Conservation (phyloP, 2,888 invertebrate species). For the Quadroppia sp. region DNA sequence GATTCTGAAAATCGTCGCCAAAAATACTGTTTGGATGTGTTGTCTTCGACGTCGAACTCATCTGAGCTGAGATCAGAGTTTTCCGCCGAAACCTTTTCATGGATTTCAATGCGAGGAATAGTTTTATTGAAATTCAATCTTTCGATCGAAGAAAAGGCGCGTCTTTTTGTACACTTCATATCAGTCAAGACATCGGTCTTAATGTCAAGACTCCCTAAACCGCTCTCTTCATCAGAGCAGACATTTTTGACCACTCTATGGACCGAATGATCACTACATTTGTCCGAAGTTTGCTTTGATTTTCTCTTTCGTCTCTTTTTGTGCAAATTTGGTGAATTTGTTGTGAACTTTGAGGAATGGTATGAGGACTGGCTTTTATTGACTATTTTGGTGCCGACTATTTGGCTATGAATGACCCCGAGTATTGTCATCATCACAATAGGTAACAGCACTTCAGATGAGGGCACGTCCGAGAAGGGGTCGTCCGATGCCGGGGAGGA, state of each 20-base stretch:
- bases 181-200: background rate
- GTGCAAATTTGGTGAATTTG: slow-evolving; percentile 2
- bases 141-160: slow-evolving; percentile 22
- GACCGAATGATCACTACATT: background rate
- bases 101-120: slow-evolving; percentile 17
- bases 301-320: slow-evolving; percentile 33
- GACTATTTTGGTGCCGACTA: slow-evolving; percentile 54
- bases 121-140: background rate
- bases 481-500: slow-evolving; percentile 14
- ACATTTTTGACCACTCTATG: slow-evolving; percentile 42
- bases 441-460: slow-evolving; percentile 69
- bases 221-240: slow-evolving; percentile 65
- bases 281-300: background rate
- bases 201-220: slow-evolving; percentile 72
- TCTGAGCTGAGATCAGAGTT: slow-evolving; percentile 32
- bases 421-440: slow-evolving; percentile 67
- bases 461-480: slow-evolving; percentile 58
- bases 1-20: slow-evolving; percentile 28
- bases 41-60: slow-evolving; percentile 20
- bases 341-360: slow-evolving; percentile 8
- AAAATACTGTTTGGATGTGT: background rate
- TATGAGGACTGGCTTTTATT: slow-evolving; percentile 11
- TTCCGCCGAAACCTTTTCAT: slow-evolving; percentile 1
- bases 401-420: slow-evolving; percentile 74
- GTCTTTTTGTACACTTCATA: no score